Evolutionary conservation across 2,797 vertebrate species (phyloP), one percentile per base, ranked within the genome.

Genomic region (Phoebastria nigripes): DNA sequence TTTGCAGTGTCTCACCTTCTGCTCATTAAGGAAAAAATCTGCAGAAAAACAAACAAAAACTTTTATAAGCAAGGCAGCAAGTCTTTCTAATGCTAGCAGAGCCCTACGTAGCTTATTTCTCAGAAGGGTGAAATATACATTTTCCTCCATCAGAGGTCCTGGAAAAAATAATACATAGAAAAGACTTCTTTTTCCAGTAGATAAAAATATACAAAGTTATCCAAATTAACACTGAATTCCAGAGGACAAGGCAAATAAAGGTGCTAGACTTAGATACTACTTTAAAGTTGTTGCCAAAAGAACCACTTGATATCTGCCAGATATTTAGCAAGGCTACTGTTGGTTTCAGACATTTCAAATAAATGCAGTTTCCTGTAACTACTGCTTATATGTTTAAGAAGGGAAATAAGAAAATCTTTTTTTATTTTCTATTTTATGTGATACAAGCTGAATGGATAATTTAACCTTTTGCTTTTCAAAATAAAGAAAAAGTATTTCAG

Each of bases 211-310:
- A 78, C 5, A 18, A 49, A 92, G 58, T 74, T 72, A 46, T 71
- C 39, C 73, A 26, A 91, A 90, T 58, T 83, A 79, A 87, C 97
- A 56, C 16, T 81, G 74, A 84, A 93, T 86, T 82, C 49, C 81
- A 82, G 54, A 70, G 51, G 28, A 80, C 41, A 59, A 86, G 46
- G 20, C 16, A 70, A 56, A 82, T 62, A 83, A 73, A 58, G 8
- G 24, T 70, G 49, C n/a, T 87, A 79, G 73, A 66, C 51, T 73
- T 26, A 63, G 14, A 42, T 87, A 56, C 59, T 65, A 15, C 26
- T 94, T 89, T 51, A 46, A 86, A 91, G 25, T 24, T 77, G 11
- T 76, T 74, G 15, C 31, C 26, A 29, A 39, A 92, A 70, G 15
- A 49, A 22, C 6, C 4, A 3, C 63, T 81, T 65, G 35, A 2